These are phyloP conservation scores for Catocala sponsa DNA, from an alignment of 2,888 invertebrate species.

Conservation along the genomic window DNA sequence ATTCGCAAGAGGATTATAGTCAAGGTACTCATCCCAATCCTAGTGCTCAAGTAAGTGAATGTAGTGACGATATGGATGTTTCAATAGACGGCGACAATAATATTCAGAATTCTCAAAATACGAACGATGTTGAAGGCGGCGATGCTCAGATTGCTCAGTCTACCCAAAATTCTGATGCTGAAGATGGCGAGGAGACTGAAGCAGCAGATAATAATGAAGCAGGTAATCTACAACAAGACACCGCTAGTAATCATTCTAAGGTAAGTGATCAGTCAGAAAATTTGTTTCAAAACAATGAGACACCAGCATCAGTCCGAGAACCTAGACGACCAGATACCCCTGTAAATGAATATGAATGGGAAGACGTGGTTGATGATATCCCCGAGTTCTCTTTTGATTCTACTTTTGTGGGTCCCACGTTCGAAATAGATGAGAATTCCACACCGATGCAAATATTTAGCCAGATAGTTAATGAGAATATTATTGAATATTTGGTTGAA, in stretches of 20 bases:
- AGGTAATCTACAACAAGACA: slow-evolving; percentile 8
- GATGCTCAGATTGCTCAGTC: slow-evolving; percentile 8
- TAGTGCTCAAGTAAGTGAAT: slow-evolving; percentile 9
- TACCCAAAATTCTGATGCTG: slow-evolving; percentile 8
- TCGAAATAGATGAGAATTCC: slow-evolving; percentile 6
- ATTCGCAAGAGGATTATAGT: slow-evolving; percentile 8
- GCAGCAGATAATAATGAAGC: background rate
- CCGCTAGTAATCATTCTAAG: slow-evolving; percentile 6
- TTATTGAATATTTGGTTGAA: slow-evolving; percentile 8
- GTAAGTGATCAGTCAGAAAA: slow-evolving; percentile 9
- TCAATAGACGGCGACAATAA: slow-evolving; percentile 9
- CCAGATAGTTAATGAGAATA: slow-evolving; percentile 5
- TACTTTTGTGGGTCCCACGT: slow-evolving; percentile 5
- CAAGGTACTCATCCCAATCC: slow-evolving; percentile 8
- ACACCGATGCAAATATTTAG: slow-evolving; percentile 4
- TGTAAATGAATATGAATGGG: slow-evolving; percentile 6
- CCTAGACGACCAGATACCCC: slow-evolving; percentile 10
- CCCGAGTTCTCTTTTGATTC: slow-evolving; percentile 9
- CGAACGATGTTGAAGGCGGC: slow-evolving; percentile 7
- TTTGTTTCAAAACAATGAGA: slow-evolving; percentile 9
- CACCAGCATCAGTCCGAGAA: slow-evolving; percentile 7
- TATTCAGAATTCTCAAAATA: slow-evolving; percentile 9
- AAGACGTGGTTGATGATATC: slow-evolving; percentile 4
- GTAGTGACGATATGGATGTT: slow-evolving; percentile 9
- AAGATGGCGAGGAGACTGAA: slow-evolving; percentile 7